These are phyloP conservation scores for Mechanitis mazaeus DNA, from an alignment of 2,888 invertebrate genomes.

Conservation along the genomic window DNA sequence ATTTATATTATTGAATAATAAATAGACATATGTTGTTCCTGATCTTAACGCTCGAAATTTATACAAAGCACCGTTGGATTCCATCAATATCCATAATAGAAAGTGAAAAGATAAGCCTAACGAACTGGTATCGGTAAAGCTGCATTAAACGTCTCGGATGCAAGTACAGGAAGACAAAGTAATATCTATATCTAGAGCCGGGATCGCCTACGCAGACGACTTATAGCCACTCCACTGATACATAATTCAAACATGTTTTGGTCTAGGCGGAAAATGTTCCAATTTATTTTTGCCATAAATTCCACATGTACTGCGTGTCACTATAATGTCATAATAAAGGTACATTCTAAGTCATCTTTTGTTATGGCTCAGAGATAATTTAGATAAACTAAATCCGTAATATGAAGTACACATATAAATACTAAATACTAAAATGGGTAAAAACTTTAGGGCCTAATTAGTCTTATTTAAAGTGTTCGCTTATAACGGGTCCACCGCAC, in stretches of 20 bases:
- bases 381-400: neutral
- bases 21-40: neutral
- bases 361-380: too few species aligned
- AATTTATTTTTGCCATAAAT: slow-evolving; percentile 57
- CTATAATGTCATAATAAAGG: slow-evolving; percentile 28
- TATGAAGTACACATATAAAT: neutral
- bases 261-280: slow-evolving; percentile 43
- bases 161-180: slow-evolving; percentile 49
- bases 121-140: slow-evolving; percentile 47
- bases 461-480: slow-evolving; percentile 37
- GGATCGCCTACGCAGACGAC: slow-evolving; percentile 56
- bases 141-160: slow-evolving; percentile 35
- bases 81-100: slow-evolving; percentile 29
- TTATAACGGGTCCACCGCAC: slow-evolving; percentile 64
- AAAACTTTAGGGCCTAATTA: neutral
- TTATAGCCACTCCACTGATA: slow-evolving; percentile 45
- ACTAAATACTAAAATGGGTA: neutral
- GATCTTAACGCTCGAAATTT: neutral
- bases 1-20: neutral
- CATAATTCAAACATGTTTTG: slow-evolving; percentile 58
- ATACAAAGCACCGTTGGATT: slow-evolving; percentile 22
- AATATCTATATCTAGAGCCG: slow-evolving; percentile 48
- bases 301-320: slow-evolving; percentile 40
- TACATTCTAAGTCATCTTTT: slow-evolving; percentile 14
- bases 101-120: slow-evolving; percentile 58